Percentiles rank a stretch among this genome's conserved stretches.
These are phyloP conservation scores for Myripristis jacobus DNA, from an alignment of 2,797 vertebrate genomes.

Conservation along the genomic window DNA sequence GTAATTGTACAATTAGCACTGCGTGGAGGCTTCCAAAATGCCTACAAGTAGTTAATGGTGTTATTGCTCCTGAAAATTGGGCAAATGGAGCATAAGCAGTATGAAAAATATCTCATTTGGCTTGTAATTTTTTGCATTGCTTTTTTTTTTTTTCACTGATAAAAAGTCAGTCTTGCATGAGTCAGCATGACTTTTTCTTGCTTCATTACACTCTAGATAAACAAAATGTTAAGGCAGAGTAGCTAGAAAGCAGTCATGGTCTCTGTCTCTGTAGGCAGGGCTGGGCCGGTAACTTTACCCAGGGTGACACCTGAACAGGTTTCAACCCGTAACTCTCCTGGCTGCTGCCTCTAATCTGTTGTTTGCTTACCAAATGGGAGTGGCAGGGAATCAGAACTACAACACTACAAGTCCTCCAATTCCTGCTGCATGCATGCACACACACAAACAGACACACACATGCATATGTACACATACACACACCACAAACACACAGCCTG, in stretches of 20 bases:
- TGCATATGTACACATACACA: background rate
- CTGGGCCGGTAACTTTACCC: constrained; percentile 20
- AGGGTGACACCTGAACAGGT: constrained; percentile 70
- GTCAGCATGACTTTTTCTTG: constrained; percentile 44
- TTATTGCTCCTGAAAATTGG: constrained; percentile 68
- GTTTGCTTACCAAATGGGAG: constrained; percentile 67
- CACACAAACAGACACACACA: background rate
- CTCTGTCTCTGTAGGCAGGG: background rate
- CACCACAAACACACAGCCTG: constrained; percentile 10
- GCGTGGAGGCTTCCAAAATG: constrained; percentile 60
- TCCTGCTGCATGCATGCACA: constrained; percentile 11
- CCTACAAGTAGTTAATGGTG: constrained; percentile 58
- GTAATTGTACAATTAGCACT: constrained; percentile 71
- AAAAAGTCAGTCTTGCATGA: constrained; percentile 46
- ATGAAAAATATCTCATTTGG: constrained; percentile 68
- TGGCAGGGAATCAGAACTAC: constrained; percentile 60
- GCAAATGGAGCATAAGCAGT: constrained; percentile 64
- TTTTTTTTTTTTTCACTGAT: constrained; percentile 26
- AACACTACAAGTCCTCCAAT: constrained; percentile 23
- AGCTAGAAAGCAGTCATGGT: constrained; percentile 11
- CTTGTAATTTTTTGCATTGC: constrained; percentile 67
- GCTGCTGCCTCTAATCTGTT: constrained; percentile 55
- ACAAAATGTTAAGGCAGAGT: constrained; percentile 25
- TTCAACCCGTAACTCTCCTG: constrained; percentile 63
- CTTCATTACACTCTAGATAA: constrained; percentile 46